Evolutionary conservation across 35 echinoderm and acorn worm genomes (phyloP).

Genomic region (Lytechinus variegatus): DNA sequence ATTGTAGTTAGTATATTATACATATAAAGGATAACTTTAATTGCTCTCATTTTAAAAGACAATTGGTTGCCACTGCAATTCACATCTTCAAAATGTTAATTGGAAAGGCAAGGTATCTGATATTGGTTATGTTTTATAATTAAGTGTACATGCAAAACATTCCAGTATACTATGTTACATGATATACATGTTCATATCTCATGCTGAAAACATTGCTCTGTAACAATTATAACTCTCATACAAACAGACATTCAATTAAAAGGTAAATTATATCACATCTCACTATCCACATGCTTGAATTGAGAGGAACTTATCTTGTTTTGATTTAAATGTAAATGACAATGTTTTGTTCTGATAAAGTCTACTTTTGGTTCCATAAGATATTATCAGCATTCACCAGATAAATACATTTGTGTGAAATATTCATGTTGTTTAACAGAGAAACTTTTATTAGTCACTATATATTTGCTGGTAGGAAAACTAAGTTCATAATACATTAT

Average conservation of each 20-base stretch:
- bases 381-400: no score
- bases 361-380: neutral
- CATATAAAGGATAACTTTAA: neutral
- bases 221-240: neutral
- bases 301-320: neutral
- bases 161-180: neutral
- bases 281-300: neutral
- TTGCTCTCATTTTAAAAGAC: neutral
- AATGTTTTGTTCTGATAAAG: neutral
- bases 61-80: no score
- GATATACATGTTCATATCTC: neutral
- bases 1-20: neutral
- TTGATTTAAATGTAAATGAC: neutral
- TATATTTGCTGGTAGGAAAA: no score
- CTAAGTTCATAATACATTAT: no score
- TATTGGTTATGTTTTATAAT: neutral
- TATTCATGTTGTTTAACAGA: no score
- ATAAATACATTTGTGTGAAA: no score
- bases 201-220: neutral
- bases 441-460: no score
- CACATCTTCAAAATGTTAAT: no score
- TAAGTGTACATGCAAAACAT: neutral
- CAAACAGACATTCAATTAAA: neutral
- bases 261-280: neutral
- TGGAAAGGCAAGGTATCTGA: no score